Percentiles rank a stretch among this genome's conserved stretches.
These are phyloP conservation scores for Stictonetta naevosa DNA, from an alignment of 2,113 vertebrate species.

Conservation along the genomic window DNA sequence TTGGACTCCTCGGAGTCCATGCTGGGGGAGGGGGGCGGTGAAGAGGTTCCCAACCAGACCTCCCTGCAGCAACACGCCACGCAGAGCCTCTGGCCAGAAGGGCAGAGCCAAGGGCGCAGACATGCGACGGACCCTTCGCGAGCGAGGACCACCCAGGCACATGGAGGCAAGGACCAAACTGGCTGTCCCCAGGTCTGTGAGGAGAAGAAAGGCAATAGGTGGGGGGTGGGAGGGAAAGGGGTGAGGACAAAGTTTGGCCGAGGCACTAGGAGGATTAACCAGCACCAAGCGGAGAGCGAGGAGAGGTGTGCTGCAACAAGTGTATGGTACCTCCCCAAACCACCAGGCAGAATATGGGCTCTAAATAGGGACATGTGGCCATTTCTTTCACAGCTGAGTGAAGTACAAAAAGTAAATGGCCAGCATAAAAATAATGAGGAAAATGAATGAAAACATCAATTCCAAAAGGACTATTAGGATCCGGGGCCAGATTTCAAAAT, in stretches of 20 bases:
- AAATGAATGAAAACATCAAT: constrained; percentile 63
- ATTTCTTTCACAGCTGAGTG: constrained; percentile 62
- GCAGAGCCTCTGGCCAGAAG: background rate
- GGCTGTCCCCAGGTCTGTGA: background rate
- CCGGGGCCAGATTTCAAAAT: constrained; percentile 63
- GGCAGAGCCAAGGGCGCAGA: background rate
- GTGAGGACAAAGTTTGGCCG: constrained; percentile 1
- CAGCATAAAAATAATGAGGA: constrained; percentile 65
- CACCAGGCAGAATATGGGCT: constrained; percentile 17
- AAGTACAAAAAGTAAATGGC: constrained; percentile 64
- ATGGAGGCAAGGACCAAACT: rapidly evolving
- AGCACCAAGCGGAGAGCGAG: background rate
- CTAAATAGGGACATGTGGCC: constrained; percentile 63
- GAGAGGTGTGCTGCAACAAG: constrained; percentile 49
- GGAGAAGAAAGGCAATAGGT: background rate
- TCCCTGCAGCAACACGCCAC: background rate
- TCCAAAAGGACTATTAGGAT: constrained; percentile 61
- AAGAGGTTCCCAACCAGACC: background rate
- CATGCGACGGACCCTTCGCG: background rate
- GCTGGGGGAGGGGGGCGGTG: background rate
- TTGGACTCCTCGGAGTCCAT: constrained; percentile 17
- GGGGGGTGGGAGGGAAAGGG: background rate
- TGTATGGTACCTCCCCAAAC: constrained; percentile 37
- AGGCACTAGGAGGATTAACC: background rate
- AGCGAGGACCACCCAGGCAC: constrained; percentile 45